Evolutionary conservation across 1,140 invertebrate species (phyloP).

Genomic region (Brachionus koreanus): DNA sequence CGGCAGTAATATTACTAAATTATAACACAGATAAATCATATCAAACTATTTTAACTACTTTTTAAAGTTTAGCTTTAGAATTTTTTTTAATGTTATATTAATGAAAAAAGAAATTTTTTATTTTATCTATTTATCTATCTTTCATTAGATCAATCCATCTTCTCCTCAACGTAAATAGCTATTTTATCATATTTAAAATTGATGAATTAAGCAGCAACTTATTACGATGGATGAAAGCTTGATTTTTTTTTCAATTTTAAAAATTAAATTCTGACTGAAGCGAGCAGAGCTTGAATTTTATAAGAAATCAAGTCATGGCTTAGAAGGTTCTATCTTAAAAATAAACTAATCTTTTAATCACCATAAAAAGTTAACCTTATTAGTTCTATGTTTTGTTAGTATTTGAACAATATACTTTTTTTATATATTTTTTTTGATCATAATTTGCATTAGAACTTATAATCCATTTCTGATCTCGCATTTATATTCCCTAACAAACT

Average conservation of each 20-base stretch:
- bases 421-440: slow-evolving; percentile 28
- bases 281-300: neutral
- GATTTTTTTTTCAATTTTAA: neutral
- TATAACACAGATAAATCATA: slow-evolving; percentile 8
- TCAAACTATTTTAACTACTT: neutral
- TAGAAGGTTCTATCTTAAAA: neutral
- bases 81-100: slow-evolving; percentile 36
- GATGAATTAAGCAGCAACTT: neutral
- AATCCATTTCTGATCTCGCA: slow-evolving; percentile 9
- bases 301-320: slow-evolving; percentile 15
- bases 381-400: neutral
- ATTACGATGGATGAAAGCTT: neutral
- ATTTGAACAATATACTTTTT: neutral
- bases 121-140: slow-evolving; percentile 29
- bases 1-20: neutral
- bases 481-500: neutral
- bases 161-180: neutral
- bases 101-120: slow-evolving; percentile 36
- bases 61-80: neutral
- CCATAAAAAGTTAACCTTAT: slow-evolving; percentile 35
- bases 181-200: slow-evolving; percentile 8
- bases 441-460: slow-evolving; percentile 31
- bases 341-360: neutral
- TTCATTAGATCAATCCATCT: slow-evolving; percentile 28
- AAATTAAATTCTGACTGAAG: slow-evolving; percentile 1